These are phyloP conservation scores for Falco novaeseelandiae DNA, from an alignment of 2,797 vertebrate species.

Conservation along the genomic window DNA sequence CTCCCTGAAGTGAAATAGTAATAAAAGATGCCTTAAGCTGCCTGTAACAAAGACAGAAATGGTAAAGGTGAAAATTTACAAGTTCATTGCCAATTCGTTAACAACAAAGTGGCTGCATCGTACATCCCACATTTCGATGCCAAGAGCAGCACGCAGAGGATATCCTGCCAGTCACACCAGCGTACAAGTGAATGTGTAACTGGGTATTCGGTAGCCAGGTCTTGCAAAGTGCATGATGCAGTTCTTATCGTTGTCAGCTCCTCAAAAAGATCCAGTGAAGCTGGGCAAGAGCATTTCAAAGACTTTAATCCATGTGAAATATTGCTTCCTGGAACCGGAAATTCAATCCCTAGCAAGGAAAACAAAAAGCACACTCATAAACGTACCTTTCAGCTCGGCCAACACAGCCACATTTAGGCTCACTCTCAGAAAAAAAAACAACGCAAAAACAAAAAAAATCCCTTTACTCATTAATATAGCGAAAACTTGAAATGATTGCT, in stretches of 20 bases:
- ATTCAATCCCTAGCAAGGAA: slow-evolving; percentile 57
- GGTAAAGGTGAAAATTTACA: not conserved
- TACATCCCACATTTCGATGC: not conserved
- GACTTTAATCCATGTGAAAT: slow-evolving; percentile 58
- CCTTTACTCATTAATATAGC: slow-evolving; percentile 57
- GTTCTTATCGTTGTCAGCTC: not conserved
- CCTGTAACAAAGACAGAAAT: not conserved
- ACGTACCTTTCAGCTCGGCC: slow-evolving; percentile 24
- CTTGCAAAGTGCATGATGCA: slow-evolving; percentile 5
- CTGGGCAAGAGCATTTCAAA: slow-evolving; percentile 38
- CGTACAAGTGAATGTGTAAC: not conserved
- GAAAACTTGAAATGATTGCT: slow-evolving; percentile 64
- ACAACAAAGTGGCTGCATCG: not conserved
- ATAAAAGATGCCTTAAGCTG: not conserved
- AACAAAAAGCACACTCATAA: slow-evolving; percentile 52
- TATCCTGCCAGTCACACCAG: not conserved
- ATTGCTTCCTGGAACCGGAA: slow-evolving; percentile 61
- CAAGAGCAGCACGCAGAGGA: not conserved
- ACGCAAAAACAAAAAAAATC: not conserved
- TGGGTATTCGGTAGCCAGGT: not conserved
- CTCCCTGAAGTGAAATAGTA: not conserved
- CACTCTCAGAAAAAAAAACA: not conserved
- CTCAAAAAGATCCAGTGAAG: slow-evolving; percentile 33
- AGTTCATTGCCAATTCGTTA: slow-evolving; percentile 19
- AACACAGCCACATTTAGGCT: slow-evolving; percentile 15